Conservation (phyloP, 1,140 invertebrate species). For the Oscheius sp. region DNA sequence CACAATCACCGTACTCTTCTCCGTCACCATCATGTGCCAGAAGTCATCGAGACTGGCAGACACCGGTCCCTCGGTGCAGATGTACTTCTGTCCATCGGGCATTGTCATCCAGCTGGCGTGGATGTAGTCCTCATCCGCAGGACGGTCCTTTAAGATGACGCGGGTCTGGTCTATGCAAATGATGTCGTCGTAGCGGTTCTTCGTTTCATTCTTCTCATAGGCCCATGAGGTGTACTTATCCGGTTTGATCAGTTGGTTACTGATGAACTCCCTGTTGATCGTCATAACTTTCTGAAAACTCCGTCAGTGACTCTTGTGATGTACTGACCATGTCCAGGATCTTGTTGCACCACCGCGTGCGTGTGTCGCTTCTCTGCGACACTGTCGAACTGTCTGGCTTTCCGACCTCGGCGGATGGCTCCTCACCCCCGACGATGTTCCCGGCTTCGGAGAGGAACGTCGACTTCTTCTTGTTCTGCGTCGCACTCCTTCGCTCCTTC, state of each 20-base stretch:
- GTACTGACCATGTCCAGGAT: neutral
- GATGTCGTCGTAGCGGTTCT: conserved; percentile 36
- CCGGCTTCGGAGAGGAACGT: too few species aligned
- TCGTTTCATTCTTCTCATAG: conserved; percentile 7
- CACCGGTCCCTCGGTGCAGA: conserved; percentile 31
- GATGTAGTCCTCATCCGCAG: conserved; percentile 27
- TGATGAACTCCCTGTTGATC: conserved; percentile 11
- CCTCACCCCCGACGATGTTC: too few species aligned
- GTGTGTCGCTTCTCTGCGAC: too few species aligned
- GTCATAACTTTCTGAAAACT: too few species aligned
- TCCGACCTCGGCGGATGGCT: too few species aligned
- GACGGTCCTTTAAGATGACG: conserved; percentile 21
- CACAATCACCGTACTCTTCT: conserved; percentile 31
- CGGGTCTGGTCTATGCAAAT: conserved; percentile 27
- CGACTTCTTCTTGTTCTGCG: too few species aligned
- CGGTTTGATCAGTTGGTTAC: neutral
- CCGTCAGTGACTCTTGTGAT: too few species aligned
- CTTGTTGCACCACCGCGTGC: neutral
- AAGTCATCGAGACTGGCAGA: conserved; percentile 26
- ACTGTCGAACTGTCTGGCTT: too few species aligned
- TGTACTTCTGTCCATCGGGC: conserved; percentile 26
- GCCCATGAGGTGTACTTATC: neutral
- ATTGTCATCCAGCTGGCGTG: conserved; percentile 26
- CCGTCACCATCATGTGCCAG: conserved; percentile 33
- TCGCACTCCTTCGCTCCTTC: too few species aligned